Conservation (phyloP, 92 coral and sea anemone genomes). For the Bergia sp. region DNA sequence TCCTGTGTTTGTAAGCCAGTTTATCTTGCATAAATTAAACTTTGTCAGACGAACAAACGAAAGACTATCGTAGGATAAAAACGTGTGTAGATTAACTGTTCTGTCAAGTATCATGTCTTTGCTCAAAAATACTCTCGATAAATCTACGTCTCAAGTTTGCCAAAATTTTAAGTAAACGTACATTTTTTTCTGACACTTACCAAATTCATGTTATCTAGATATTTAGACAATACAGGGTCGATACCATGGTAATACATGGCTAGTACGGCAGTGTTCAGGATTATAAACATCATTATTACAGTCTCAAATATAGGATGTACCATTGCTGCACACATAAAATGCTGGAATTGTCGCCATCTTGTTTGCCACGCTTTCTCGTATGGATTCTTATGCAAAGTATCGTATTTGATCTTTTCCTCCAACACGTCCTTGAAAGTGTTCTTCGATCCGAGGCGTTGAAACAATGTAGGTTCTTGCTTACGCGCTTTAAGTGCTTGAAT, state of each 20-base stretch:
- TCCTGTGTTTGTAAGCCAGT: too few species aligned
- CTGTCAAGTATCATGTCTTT: too few species aligned
- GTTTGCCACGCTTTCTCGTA: constrained; percentile 46
- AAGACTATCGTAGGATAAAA: too few species aligned
- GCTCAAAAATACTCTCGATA: too few species aligned
- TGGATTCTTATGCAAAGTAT: constrained; percentile 56
- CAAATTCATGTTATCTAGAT: constrained; percentile 78
- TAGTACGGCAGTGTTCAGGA: constrained; percentile 86
- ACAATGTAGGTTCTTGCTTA: constrained; percentile 51
- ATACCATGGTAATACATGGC: constrained; percentile 89
- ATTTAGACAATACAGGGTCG: constrained; percentile 59
- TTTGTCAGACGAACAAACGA: too few species aligned
- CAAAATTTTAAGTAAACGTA: too few species aligned
- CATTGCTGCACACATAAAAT: constrained; percentile 60
- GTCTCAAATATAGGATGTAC: constrained; percentile 81
- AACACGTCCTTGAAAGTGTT: constrained; percentile 83
- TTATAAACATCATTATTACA: constrained; percentile 74
- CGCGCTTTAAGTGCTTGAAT: constrained; percentile 3
- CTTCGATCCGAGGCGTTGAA: constrained; percentile 69
- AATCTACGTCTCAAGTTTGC: too few species aligned
- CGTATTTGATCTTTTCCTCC: constrained; percentile 73
- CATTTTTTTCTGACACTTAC: constrained; percentile 38
- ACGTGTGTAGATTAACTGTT: too few species aligned
- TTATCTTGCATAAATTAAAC: too few species aligned
- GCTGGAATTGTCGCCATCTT: constrained; percentile 70